Evolutionary conservation across 2,888 invertebrate genomes (phyloP).

Genomic region (Atethmia centrago): DNA sequence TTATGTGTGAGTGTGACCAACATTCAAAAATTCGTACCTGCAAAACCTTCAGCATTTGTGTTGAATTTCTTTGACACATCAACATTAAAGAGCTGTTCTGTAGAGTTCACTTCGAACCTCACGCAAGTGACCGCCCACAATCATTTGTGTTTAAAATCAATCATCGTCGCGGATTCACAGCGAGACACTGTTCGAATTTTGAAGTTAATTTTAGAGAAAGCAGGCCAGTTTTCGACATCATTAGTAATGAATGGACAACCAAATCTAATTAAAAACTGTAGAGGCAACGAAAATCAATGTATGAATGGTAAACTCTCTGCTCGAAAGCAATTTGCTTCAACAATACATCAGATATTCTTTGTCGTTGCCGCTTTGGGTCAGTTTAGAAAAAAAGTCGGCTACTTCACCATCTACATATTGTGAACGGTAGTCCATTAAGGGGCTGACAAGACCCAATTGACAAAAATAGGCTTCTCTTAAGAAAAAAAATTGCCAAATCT

Average conservation of each 20-base stretch:
- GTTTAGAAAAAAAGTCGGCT: not conserved
- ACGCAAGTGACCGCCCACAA: not conserved
- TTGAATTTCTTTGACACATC: not conserved
- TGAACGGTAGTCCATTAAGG: not conserved
- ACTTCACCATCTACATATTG: not conserved
- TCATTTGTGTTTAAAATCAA: not conserved
- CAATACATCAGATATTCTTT: constrained; percentile 34
- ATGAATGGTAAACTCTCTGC: constrained; percentile 13
- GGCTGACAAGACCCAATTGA: too few relatives aligned
- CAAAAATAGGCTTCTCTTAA: too few relatives aligned
- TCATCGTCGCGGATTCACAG: not conserved
- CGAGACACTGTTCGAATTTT: not conserved
- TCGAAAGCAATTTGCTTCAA: constrained; percentile 25
- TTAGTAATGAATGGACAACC: not conserved
- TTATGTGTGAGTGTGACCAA: not conserved
- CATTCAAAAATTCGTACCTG: not conserved
- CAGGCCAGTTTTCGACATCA: not conserved
- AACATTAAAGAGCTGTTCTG: not conserved
- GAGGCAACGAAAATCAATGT: not conserved
- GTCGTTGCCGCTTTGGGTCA: constrained; percentile 11
- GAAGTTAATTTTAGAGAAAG: constrained; percentile 3
- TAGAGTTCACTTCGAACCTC: not conserved
- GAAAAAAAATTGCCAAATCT: too few relatives aligned
- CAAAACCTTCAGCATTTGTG: not conserved
- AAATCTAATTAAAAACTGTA: constrained; percentile 5